These are phyloP conservation scores for Linnaemya vulpina DNA, from an alignment of 2,888 invertebrate genomes.

Conservation along the genomic window DNA sequence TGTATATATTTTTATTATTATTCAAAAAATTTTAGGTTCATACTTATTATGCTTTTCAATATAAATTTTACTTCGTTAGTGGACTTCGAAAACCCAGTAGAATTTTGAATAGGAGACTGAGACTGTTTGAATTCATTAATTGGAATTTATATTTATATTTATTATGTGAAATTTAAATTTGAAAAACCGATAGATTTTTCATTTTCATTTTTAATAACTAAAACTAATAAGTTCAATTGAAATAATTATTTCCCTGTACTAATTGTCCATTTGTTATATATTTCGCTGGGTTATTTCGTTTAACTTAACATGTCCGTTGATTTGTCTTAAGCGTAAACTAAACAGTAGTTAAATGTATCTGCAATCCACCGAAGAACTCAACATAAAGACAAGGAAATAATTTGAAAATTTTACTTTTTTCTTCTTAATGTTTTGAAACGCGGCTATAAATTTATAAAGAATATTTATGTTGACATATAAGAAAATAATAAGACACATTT, in stretches of 20 bases:
- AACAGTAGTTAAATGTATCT: slow-evolving; percentile 65
- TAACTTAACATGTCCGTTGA: slow-evolving; percentile 9
- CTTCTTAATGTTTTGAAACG: slow-evolving; percentile 23
- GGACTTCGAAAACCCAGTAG: slow-evolving; percentile 16
- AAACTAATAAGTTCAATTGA: too few species aligned
- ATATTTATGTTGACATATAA: slow-evolving; percentile 72
- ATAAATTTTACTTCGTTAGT: slow-evolving; percentile 5
- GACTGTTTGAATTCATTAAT: too few species aligned
- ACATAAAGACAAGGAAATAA: slow-evolving; percentile 36
- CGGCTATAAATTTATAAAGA: slow-evolving; percentile 69
- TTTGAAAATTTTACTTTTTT: slow-evolving; percentile 45
- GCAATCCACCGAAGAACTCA: slow-evolving; percentile 19
- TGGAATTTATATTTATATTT: too few species aligned
- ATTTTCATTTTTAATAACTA: too few species aligned
- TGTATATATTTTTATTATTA: slow-evolving; percentile 19
- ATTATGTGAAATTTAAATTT: too few species aligned
- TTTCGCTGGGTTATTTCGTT: slow-evolving; percentile 29
- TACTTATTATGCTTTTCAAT: slow-evolving; percentile 25
- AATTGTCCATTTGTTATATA: neutral
- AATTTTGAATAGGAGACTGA: neutral
- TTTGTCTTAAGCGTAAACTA: slow-evolving; percentile 56
- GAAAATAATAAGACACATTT: slow-evolving; percentile 73
- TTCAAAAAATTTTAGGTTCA: slow-evolving; percentile 30
- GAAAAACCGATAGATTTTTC: too few species aligned
- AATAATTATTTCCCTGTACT: too few species aligned